A percentile compares a stretch with the other conserved stretches of the same genome.
phyloP scores from a whole-genome alignment of 2,888 invertebrate species.

The Brachyptera risi region DNA sequence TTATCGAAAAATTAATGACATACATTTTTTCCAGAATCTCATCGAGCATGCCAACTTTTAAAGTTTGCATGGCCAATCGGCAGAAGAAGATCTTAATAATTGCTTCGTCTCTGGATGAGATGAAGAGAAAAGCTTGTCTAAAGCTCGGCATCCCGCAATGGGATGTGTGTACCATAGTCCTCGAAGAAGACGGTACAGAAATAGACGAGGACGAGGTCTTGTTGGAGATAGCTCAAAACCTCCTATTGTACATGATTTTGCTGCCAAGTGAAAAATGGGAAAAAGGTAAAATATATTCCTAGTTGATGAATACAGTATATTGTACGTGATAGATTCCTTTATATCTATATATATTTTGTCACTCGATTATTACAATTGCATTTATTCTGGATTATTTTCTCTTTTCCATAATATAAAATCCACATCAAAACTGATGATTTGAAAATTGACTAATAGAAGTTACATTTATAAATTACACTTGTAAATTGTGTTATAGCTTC shows the following conservation, averaged over 20 bases:
- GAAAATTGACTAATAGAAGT: too few relatives aligned
- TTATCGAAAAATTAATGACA: too few relatives aligned
- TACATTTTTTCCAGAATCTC: too few relatives aligned
- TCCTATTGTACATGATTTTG: background rate
- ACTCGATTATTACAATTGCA: too few relatives aligned
- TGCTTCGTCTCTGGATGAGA: background rate
- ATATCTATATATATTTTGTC: too few relatives aligned
- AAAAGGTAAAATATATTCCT: background rate
- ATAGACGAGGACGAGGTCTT: background rate
- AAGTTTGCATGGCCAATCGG: background rate
- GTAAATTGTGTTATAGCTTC: too few relatives aligned
- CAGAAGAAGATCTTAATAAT: background rate
- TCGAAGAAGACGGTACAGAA: slow-evolving; percentile 5
- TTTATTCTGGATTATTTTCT: too few relatives aligned
- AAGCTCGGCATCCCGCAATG: background rate
- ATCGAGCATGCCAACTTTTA: slow-evolving; percentile 8
- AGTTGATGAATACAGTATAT: too few relatives aligned
- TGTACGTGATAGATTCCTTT: too few relatives aligned
- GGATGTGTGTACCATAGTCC: background rate
- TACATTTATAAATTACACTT: too few relatives aligned
- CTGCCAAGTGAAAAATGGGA: background rate
- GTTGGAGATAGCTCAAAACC: background rate
- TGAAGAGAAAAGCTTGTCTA: background rate
- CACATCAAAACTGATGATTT: too few relatives aligned
- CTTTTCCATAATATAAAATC: too few relatives aligned